phyloP scores from a whole-genome alignment of 2,888 invertebrate genomes.

The Pristionchus exspectatus region DNA sequence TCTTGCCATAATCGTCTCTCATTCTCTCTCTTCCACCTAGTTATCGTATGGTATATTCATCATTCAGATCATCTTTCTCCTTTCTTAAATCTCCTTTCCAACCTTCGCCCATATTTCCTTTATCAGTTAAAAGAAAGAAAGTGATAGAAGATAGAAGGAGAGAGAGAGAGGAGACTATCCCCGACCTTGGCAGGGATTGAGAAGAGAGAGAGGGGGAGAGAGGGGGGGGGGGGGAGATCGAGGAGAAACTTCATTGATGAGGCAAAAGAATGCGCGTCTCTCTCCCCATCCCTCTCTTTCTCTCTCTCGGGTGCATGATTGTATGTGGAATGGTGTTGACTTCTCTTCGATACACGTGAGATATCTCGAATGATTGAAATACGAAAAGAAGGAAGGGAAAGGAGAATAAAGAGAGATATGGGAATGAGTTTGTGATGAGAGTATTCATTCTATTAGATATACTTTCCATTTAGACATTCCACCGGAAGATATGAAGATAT shows the following conservation, averaged over 20 bases:
- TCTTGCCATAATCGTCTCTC: not conserved
- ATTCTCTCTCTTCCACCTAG: not conserved
- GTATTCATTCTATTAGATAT: not conserved
- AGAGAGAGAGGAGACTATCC: not conserved
- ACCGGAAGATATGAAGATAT: not conserved
- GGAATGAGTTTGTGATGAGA: not conserved
- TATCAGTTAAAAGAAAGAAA: slow-evolving; percentile 15
- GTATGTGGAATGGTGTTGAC: not conserved
- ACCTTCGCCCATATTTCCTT: not conserved
- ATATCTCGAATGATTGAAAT: slow-evolving; percentile 20
- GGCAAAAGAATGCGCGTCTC: not conserved
- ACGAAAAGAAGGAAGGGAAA: not conserved
- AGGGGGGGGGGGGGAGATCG: not conserved
- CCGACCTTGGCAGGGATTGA: slow-evolving; percentile 27
- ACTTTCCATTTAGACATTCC: not conserved
- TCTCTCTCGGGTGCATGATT: not conserved
- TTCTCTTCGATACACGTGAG: slow-evolving; percentile 10
- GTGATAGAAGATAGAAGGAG: slow-evolving; percentile 17
- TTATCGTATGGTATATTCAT: not conserved
- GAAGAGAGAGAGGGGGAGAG: not conserved
- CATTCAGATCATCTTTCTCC: not conserved
- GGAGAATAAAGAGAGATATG: not conserved
- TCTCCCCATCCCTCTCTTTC: not conserved
- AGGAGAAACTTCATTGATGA: slow-evolving; percentile 6
- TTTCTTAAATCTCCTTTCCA: not conserved